Percentiles rank a stretch among this genome's conserved stretches.
These are phyloP conservation scores for Eumerus sabulonum DNA, from an alignment of 2,888 invertebrate genomes.

Conservation along the genomic window DNA sequence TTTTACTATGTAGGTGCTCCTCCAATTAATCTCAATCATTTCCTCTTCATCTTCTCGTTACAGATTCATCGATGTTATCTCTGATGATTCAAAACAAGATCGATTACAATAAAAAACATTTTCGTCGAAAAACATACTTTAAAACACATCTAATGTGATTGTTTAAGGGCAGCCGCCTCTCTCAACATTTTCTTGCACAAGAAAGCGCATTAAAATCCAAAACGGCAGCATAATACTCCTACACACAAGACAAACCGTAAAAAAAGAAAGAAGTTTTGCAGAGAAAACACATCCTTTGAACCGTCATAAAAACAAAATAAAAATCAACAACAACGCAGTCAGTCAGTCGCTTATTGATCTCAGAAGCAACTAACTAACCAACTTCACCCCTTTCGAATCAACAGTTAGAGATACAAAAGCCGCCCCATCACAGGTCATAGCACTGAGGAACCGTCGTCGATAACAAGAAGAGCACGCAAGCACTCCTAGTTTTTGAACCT, in stretches of 20 bases:
- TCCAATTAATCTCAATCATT: no score
- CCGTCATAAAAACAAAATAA: neutral
- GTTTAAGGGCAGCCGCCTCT: slow-evolving; percentile 36
- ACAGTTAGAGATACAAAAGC: no score
- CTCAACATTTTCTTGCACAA: slow-evolving; percentile 54
- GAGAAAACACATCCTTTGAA: no score
- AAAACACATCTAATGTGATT: slow-evolving; percentile 69
- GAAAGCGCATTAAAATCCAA: slow-evolving; percentile 40
- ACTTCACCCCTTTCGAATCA: neutral
- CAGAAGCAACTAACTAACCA: slow-evolving; percentile 23
- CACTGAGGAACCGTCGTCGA: no score
- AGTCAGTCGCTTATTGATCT: slow-evolving; percentile 27
- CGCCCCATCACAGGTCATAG: no score
- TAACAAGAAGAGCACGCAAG: neutral
- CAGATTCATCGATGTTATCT: slow-evolving; percentile 66
- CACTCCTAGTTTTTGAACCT: slow-evolving; percentile 3
- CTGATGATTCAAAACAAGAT: slow-evolving; percentile 61
- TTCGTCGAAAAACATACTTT: slow-evolving; percentile 65
- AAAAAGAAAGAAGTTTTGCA: neutral
- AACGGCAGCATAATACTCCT: slow-evolving; percentile 1
- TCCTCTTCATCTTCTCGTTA: slow-evolving; percentile 31
- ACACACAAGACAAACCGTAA: slow-evolving; percentile 1
- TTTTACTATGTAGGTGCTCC: no score
- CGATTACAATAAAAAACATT: slow-evolving; percentile 68
- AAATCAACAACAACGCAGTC: no score